Percentiles rank a stretch among this genome's conserved stretches.
These are phyloP conservation scores for Belonocnema kinseyi DNA, from an alignment of 1,140 invertebrate species.

Conservation along the genomic window DNA sequence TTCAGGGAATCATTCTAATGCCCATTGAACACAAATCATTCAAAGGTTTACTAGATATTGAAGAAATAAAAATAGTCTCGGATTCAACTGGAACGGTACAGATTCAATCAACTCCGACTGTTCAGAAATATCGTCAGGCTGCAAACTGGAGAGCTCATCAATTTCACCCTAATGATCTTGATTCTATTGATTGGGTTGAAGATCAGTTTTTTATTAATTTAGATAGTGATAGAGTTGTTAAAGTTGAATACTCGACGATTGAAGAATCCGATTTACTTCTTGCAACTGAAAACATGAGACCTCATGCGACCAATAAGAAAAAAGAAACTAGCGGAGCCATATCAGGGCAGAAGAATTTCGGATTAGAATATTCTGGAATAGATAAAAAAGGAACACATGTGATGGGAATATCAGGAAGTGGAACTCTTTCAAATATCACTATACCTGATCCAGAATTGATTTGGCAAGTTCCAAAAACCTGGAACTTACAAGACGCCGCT, in stretches of 20 bases:
- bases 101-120: too few relatives aligned
- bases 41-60: constrained; percentile 79
- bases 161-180: constrained; percentile 85
- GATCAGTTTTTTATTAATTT: constrained; percentile 68
- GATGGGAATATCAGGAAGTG: constrained; percentile 84
- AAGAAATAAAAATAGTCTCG: constrained; percentile 78
- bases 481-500: too few relatives aligned
- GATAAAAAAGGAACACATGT: constrained; percentile 76
- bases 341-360: constrained; percentile 80
- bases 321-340: constrained; percentile 73
- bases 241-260: constrained; percentile 79
- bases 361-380: constrained; percentile 82
- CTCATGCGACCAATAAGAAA: constrained; percentile 59
- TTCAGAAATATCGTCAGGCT: constrained; percentile 36
- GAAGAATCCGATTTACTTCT: constrained; percentile 86
- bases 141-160: constrained; percentile 84
- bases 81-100: background rate
- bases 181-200: constrained; percentile 87
- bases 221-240: constrained; percentile 34
- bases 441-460: constrained; percentile 86
- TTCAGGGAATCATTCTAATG: constrained; percentile 86
- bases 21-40: constrained; percentile 81
- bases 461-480: constrained; percentile 80
- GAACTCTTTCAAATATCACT: constrained; percentile 89
- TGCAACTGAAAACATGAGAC: constrained; percentile 85